Conservation (phyloP, 2,888 invertebrate species). For the Ctenicera cuprea region DNA sequence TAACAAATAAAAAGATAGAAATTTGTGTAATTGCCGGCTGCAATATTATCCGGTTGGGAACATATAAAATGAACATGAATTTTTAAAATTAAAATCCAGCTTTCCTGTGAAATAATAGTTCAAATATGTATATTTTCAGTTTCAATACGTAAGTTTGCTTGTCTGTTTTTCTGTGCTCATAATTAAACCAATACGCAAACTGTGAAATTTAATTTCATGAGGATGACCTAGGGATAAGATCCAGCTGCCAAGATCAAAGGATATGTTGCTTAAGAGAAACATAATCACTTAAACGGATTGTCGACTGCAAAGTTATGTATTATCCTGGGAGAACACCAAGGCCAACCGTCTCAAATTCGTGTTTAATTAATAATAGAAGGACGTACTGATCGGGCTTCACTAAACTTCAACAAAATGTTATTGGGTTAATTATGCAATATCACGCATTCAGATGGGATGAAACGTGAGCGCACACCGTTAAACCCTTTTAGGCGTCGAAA, state of each 20-base stretch:
- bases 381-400: conserved; percentile 11
- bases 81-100: too few species aligned
- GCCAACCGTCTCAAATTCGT: conserved; percentile 23
- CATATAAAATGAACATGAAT: too few species aligned
- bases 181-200: too few species aligned
- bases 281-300: conserved; percentile 26
- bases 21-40: too few species aligned
- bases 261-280: conserved; percentile 19
- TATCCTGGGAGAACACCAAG: conserved; percentile 29
- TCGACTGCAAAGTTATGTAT: conserved; percentile 26
- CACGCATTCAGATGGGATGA: conserved; percentile 10
- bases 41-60: too few species aligned
- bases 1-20: too few species aligned
- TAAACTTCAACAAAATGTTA: conserved; percentile 20
- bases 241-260: conserved; percentile 7
- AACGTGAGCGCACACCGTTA: conserved; percentile 11
- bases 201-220: too few species aligned
- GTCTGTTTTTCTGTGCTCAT: too few species aligned
- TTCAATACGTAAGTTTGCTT: too few species aligned
- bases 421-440: conserved; percentile 31
- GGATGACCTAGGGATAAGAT: too few species aligned
- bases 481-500: background rate
- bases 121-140: too few species aligned
- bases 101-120: too few species aligned
- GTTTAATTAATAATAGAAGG: conserved; percentile 22